Percentiles rank a stretch among this genome's conserved stretches.
Conservation (phyloP, 2,797 vertebrate species). For the Spinus pinus region DNA sequence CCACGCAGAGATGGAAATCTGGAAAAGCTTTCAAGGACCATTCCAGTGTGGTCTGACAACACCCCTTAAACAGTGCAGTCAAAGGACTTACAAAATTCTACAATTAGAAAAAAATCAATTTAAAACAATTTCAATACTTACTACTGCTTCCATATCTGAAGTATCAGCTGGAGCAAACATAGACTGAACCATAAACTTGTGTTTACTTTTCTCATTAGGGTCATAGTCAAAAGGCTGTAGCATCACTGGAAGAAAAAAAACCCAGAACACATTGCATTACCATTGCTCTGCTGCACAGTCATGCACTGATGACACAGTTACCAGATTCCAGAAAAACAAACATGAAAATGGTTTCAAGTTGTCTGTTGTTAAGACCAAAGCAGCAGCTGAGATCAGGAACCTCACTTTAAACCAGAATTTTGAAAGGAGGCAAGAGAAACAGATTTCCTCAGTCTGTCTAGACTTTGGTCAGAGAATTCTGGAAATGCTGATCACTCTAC, state of each 20-base stretch:
- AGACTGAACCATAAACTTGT: slow-evolving; percentile 98
- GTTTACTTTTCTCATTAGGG: slow-evolving; percentile 97
- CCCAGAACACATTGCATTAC: slow-evolving; percentile 23
- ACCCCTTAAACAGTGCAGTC: background rate
- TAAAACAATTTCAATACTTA: slow-evolving; percentile 76
- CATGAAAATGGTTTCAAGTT: background rate
- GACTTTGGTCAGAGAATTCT: background rate
- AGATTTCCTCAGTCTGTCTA: background rate
- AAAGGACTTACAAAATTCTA: background rate
- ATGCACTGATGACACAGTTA: background rate
- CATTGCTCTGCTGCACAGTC: background rate
- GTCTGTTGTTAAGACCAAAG: background rate
- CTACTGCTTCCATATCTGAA: slow-evolving; percentile 94
- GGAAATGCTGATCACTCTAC: background rate
- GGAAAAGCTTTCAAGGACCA: background rate
- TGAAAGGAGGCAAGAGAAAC: background rate
- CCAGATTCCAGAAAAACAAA: background rate
- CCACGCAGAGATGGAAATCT: background rate
- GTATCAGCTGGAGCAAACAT: slow-evolving; percentile 90
- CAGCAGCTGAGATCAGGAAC: background rate
- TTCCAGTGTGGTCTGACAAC: background rate
- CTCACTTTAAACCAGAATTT: background rate
- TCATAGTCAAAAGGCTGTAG: slow-evolving; percentile 97
- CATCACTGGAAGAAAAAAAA: slow-evolving; percentile 86
- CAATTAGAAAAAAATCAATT: background rate